Conservation (phyloP, 2,888 invertebrate genomes). For the Coelogynopora nodosa region DNA sequence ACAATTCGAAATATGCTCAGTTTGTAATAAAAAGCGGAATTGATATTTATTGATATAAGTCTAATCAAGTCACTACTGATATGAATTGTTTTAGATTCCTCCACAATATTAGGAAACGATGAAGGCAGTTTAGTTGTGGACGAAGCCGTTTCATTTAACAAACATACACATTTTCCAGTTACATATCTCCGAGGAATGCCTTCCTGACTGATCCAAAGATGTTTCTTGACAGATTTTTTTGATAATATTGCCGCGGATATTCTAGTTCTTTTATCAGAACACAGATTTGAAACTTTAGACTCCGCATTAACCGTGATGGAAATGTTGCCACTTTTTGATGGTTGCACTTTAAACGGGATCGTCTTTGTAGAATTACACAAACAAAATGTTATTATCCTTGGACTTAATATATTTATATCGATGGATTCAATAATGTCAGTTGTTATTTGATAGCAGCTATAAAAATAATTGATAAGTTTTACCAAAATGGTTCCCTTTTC, state of each 20-base stretch:
- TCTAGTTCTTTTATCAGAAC: not conserved
- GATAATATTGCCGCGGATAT: not conserved
- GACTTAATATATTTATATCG: not conserved
- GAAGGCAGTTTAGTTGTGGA: not conserved
- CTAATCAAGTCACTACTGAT: not conserved
- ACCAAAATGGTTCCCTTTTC: not conserved
- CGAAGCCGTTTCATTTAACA: not conserved
- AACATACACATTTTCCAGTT: not conserved
- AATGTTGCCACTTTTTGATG: not conserved
- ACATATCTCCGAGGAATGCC: not conserved
- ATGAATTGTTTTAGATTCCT: not conserved
- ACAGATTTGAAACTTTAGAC: not conserved
- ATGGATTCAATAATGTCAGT: not conserved
- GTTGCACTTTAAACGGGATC: not conserved
- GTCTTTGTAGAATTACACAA: not conserved
- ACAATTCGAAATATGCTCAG: no score
- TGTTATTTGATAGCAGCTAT: not conserved
- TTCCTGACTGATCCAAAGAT: not conserved
- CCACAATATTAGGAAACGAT: not conserved
- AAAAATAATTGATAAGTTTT: not conserved
- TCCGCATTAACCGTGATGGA: not conserved
- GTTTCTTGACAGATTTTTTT: not conserved
- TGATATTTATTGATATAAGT: no score
- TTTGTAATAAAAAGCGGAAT: not conserved
- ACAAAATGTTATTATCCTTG: not conserved